Evolutionary conservation across 2,113 vertebrate species (phyloP), one percentile per base, ranked within the genome.

Genomic region (Eidolon helvum): DNA sequence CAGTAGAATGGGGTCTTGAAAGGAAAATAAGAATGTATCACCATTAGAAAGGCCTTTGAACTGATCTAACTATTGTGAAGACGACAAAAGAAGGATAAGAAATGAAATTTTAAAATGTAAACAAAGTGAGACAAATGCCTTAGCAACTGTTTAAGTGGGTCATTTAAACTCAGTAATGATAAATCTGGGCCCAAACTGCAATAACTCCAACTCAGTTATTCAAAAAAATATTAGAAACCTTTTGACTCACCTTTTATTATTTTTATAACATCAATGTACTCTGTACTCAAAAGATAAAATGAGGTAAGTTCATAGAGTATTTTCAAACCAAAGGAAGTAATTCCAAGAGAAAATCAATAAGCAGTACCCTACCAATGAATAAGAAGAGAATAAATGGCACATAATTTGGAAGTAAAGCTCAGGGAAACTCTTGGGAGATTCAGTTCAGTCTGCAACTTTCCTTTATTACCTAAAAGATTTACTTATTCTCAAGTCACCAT

Each of bases 381-480:
- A 53, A 50, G 16, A 65, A 45, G 48, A 82, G 15, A 92, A 86
- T 45, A 90, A 93, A 94, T 79, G 24, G 28, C 14, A 50, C 24
- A 22, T 1, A 3, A 57, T 19, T 85, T 91, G 45, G 40, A 93
- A 78, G 71, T 55, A 38, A 95, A 72, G 26, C 61, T 80, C 66
- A 68, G 11, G 55, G 11, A 16, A 71, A 63, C 19, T 48, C 43
- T 69, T 59, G 50, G 48, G 7, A 8, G n/a, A 66, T 87, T 90
- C 35, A 72, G 55, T 77, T 96, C 65, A 75, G n/a, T 85, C 91
- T 53, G 24, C 38, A 59, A 40, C 30, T 94, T 93, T 85, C 10
- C 35, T 82, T 79, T 94, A 77, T 78, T n/a, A 59, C 14, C 75
- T 53, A 82, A 95, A 91, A 94, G 43, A 90, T 50, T 90, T 45